A percentile compares a stretch with the other conserved stretches of the same genome.
phyloP scores from a whole-genome alignment of 2,888 invertebrate genomes.

The Dynastes maya region DNA sequence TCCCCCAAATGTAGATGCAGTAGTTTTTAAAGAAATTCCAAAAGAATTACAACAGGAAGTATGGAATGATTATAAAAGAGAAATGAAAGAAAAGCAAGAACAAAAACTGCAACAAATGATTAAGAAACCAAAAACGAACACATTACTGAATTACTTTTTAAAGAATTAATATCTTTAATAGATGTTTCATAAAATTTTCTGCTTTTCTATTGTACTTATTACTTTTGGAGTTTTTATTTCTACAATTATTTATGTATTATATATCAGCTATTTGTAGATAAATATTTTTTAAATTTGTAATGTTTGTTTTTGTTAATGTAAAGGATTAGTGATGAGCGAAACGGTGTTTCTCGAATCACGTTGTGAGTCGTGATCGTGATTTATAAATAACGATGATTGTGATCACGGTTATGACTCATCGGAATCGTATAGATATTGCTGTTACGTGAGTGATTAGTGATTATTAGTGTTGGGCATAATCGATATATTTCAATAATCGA shows the following conservation, averaged over 20 bases:
- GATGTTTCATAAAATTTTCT: neutral
- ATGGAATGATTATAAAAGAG: constrained; percentile 77
- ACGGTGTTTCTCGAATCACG: too few species aligned
- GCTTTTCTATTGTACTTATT: constrained; percentile 12
- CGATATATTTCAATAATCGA: too few species aligned
- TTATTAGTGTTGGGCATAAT: too few species aligned
- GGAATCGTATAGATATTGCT: too few species aligned
- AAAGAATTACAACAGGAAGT: constrained; percentile 82
- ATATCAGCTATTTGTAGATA: constrained; percentile 29
- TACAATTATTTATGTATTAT: constrained; percentile 30
- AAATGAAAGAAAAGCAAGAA: constrained; percentile 59
- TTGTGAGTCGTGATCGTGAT: too few species aligned
- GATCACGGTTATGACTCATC: too few species aligned
- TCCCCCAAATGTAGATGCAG: constrained; percentile 79
- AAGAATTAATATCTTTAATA: constrained; percentile 63
- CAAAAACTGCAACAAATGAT: constrained; percentile 71
- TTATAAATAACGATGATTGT: too few species aligned
- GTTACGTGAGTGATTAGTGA: too few species aligned
- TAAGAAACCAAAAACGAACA: constrained; percentile 76
- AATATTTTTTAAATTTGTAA: constrained; percentile 13
- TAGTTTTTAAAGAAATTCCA: constrained; percentile 82
- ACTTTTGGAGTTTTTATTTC: constrained; percentile 1
- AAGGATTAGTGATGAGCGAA: too few species aligned
- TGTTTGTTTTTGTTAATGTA: neutral
- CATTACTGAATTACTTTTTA: constrained; percentile 80